Conservation (phyloP, 1,140 invertebrate species). For the Hycleus phaleratus region DNA sequence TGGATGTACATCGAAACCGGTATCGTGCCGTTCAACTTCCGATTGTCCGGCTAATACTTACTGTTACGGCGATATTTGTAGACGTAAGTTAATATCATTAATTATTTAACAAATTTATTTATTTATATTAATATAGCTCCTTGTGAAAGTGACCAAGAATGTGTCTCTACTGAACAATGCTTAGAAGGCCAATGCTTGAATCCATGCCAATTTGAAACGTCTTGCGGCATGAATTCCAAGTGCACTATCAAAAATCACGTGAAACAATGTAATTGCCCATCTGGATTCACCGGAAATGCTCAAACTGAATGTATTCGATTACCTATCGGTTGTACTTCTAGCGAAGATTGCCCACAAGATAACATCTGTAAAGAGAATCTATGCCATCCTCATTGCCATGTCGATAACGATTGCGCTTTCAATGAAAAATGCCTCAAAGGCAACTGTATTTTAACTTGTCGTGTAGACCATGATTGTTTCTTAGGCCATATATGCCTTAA, state of each 20-base stretch:
- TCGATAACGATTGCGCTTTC: slow-evolving; percentile 79
- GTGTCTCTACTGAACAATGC: slow-evolving; percentile 69
- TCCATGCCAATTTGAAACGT: slow-evolving; percentile 65
- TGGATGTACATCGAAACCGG: slow-evolving; percentile 70
- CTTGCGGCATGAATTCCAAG: slow-evolving; percentile 85
- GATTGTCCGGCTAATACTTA: slow-evolving; percentile 73
- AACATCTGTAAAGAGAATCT: slow-evolving; percentile 65
- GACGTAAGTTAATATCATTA: slow-evolving; percentile 51
- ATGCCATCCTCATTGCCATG: slow-evolving; percentile 64
- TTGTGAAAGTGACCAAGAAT: slow-evolving; percentile 74
- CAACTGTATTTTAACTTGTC: slow-evolving; percentile 77
- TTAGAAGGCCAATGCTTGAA: slow-evolving; percentile 74
- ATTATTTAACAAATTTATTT: background rate
- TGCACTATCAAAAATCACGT: slow-evolving; percentile 69
- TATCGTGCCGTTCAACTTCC: slow-evolving; percentile 56
- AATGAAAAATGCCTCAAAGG: slow-evolving; percentile 81
- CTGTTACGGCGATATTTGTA: slow-evolving; percentile 72
- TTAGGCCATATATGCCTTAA: slow-evolving; percentile 79
- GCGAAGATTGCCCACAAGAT: slow-evolving; percentile 59
- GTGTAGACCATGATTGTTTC: slow-evolving; percentile 86
- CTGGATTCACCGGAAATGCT: slow-evolving; percentile 79
- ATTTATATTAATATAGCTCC: slow-evolving; percentile 50
- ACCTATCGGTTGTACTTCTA: slow-evolving; percentile 63
- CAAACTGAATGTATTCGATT: slow-evolving; percentile 69
- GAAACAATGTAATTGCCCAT: slow-evolving; percentile 73